Conservation (phyloP, 2,113 vertebrate species). For the Axis porcinus region DNA sequence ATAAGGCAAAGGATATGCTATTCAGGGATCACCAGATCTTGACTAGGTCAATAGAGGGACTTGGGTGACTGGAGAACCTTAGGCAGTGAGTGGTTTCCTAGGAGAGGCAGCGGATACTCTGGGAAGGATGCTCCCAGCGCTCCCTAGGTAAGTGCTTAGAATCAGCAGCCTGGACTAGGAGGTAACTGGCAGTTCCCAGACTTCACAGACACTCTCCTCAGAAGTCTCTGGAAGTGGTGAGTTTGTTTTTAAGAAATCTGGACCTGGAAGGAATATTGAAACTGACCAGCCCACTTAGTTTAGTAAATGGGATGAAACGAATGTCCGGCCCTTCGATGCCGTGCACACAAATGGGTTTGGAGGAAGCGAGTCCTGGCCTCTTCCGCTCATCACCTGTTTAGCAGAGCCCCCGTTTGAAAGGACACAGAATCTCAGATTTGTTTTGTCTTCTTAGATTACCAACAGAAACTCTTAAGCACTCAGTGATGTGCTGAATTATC, state of each 20-base stretch:
- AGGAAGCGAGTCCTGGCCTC: not conserved
- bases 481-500: constrained; percentile 56
- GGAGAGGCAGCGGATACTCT: not conserved
- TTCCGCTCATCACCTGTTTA: not conserved
- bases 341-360: not conserved
- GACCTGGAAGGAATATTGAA: constrained; percentile 51
- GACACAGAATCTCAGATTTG: constrained; percentile 50
- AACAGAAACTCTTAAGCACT: constrained; percentile 66
- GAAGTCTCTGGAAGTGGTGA: not conserved
- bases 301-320: constrained; percentile 48
- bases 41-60: not conserved
- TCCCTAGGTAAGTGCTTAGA: not conserved
- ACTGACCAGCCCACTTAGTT: constrained; percentile 69
- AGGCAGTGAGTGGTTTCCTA: not conserved
- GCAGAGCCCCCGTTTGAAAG: not conserved
- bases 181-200: not conserved
- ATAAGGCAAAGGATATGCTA: not conserved
- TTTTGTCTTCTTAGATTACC: constrained; percentile 72
- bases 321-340: not conserved
- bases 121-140: not conserved
- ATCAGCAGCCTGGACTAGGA: not conserved
- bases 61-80: not conserved
- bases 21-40: not conserved
- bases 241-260: constrained; percentile 51
- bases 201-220: not conserved